Evolutionary conservation across 2,797 vertebrate genomes (phyloP).

Genomic region (Typhlichthys subterraneus): DNA sequence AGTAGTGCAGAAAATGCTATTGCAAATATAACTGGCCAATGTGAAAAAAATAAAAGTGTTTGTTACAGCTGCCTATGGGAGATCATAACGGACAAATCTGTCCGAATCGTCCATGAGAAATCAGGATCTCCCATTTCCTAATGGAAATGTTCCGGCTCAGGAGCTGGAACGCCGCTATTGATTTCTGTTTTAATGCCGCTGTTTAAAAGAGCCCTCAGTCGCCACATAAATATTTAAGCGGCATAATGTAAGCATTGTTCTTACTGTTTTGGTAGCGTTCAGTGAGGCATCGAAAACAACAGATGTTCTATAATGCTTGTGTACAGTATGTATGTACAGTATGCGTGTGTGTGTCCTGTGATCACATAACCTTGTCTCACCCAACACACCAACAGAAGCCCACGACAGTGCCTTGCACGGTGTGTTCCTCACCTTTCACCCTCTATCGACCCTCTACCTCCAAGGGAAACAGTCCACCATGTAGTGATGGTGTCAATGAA

Average conservation of each 20-base stretch:
- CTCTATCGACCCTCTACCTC: slow-evolving; percentile 55
- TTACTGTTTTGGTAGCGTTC: slow-evolving; percentile 45
- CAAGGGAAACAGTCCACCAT: slow-evolving; percentile 60
- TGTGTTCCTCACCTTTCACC: slow-evolving; percentile 2
- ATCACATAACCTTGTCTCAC: slow-evolving; percentile 61
- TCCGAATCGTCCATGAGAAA: slow-evolving; percentile 16
- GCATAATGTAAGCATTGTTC: slow-evolving; percentile 39
- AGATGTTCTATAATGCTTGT: slow-evolving; percentile 38
- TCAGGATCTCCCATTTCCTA: slow-evolving; percentile 13
- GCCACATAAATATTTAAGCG: slow-evolving; percentile 62
- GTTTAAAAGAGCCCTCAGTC: slow-evolving; percentile 53
- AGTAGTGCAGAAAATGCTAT: not conserved
- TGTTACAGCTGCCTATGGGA: not conserved
- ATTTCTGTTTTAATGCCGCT: slow-evolving; percentile 58
- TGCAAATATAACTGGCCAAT: not conserved
- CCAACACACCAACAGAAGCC: slow-evolving; percentile 62
- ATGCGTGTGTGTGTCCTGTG: slow-evolving; percentile 37
- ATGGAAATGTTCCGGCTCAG: slow-evolving; percentile 47
- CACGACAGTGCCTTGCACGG: slow-evolving; percentile 56
- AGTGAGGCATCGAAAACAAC: slow-evolving; percentile 63
- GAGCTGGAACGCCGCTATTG: slow-evolving; percentile 54
- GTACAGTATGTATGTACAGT: slow-evolving; percentile 4
- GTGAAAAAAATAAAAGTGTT: not conserved
- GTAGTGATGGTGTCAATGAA: slow-evolving; percentile 36
- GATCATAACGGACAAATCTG: slow-evolving; percentile 19